phyloP scores from a whole-genome alignment of 2,888 invertebrate genomes.

The Carpatolechia fugitivella region DNA sequence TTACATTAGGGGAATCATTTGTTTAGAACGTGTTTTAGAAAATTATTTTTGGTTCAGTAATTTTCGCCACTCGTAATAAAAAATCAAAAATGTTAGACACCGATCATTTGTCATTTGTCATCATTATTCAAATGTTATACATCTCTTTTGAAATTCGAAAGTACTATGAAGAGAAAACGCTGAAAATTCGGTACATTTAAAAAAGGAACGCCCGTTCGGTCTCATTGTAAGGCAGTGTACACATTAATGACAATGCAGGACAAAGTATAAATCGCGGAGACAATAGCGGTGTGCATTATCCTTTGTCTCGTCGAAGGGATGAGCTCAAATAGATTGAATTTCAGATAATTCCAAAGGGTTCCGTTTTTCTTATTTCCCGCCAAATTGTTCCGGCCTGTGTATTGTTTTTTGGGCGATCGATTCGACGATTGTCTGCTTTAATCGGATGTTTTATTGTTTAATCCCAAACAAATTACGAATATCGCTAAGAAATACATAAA shows the following conservation, averaged over 20 bases:
- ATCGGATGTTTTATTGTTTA: neutral
- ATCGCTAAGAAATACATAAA: no score
- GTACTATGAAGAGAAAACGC: neutral
- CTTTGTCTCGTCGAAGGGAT: conserved; percentile 70
- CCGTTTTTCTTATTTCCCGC: conserved; percentile 56
- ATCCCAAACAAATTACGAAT: neutral
- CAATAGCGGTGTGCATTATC: conserved; percentile 66
- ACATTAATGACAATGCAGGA: conserved; percentile 69
- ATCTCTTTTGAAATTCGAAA: neutral
- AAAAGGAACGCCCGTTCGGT: conserved; percentile 32
- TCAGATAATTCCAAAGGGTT: conserved; percentile 68
- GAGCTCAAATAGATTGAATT: conserved; percentile 73
- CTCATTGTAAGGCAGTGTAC: conserved; percentile 64
- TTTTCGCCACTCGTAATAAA: no score
- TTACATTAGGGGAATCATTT: no score
- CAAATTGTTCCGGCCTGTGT: conserved; percentile 31
- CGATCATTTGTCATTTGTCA: neutral
- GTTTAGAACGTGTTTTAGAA: no score
- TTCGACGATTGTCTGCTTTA: conserved; percentile 5
- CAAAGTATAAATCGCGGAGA: conserved; percentile 69
- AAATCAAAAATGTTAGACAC: no score
- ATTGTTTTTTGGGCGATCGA: conserved; percentile 13
- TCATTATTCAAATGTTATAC: neutral
- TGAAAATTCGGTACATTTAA: conserved; percentile 50
- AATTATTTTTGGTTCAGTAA: no score